Conservation (phyloP, 2,113 vertebrate genomes). For the Chascanopsetta lugubris region DNA sequence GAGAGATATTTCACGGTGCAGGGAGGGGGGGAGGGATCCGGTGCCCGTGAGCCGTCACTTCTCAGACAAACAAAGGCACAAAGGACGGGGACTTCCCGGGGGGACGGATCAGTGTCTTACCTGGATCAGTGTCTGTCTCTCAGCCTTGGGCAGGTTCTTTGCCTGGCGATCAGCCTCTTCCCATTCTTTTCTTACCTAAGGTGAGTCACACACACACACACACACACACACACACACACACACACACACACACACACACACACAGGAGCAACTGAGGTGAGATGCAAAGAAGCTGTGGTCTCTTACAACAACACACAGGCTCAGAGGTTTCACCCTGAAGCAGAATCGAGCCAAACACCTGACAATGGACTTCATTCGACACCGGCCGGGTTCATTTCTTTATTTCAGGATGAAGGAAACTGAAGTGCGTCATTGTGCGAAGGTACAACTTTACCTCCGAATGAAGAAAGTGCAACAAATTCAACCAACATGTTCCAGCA, state of each 20-base stretch:
- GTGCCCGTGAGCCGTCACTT: conserved; percentile 35
- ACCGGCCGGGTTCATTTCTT: too few species aligned
- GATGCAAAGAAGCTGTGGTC: too few species aligned
- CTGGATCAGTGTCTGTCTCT: conserved; percentile 96
- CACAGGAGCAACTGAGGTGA: background rate
- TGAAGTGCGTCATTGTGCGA: too few species aligned
- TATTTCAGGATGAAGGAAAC: too few species aligned
- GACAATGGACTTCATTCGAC: too few species aligned
- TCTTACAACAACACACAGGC: too few species aligned
- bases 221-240: background rate
- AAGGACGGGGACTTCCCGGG: conserved; percentile 16
- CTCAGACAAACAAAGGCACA: conserved; percentile 57
- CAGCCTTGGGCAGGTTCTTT: conserved; percentile 94
- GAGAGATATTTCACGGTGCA: conserved; percentile 47
- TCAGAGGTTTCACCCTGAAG: too few species aligned
- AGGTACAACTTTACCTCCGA: too few species aligned
- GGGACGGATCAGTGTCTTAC: conserved; percentile 75
- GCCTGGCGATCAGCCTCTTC: conserved; percentile 95
- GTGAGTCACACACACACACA: background rate
- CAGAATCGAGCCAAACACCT: too few species aligned
- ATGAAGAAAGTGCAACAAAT: too few species aligned
- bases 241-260: background rate
- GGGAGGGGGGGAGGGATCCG: conserved; percentile 37
- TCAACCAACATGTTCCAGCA: too few species aligned
- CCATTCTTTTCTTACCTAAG: conserved; percentile 97